Evolutionary conservation across 2,113 vertebrate species (phyloP), one percentile per base, ranked within the genome.

Genomic region (Nerophis ophidion): DNA sequence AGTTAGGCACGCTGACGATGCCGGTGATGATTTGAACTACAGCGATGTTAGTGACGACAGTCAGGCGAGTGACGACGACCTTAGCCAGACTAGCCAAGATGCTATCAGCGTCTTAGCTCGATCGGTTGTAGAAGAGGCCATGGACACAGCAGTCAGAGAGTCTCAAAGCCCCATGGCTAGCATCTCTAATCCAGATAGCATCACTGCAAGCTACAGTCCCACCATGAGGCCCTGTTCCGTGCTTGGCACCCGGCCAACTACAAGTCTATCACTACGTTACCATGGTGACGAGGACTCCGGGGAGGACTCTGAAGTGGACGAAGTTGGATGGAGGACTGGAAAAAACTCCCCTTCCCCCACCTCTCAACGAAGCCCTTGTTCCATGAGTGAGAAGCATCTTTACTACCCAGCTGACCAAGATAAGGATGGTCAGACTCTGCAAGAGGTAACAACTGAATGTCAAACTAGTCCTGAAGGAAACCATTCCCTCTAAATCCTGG

Each of bases 101-200:
- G 72, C 73, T 36, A 68, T 87, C 50, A 84, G 81, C 1, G 78
- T 87, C 57, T 48, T 87, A 57, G 78, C 76, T 0, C 80, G 69
- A 57, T 65, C 35, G 0, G 72, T 69, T 9, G 80, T 79, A 33
- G 75, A 81, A 1, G 74, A 85, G 8, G 66, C 36, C 1, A 16
- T 70, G 35, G 70, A 76, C 3, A 60, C 55, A 4, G 85, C 71
- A 2, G 49, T 71, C 26, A 72, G 52, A 54, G 46, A 80, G 26
- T 46, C 49, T 53, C 45, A 60, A 7, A 46, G 55, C 6, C 49
- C 36, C 7, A 15, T 9, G 0, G 6, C 26, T 42, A 57, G 52
- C 8, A 2, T 58, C 7, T 15, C 56, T 1, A 61, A 65, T 36
- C 44, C 47, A 33, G 61, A 68, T 40, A 65, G 45, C 48, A 35